Base-by-base conservation (phyloP, 1,140 invertebrate species). In the Rhizoglyphus robini region DNA sequence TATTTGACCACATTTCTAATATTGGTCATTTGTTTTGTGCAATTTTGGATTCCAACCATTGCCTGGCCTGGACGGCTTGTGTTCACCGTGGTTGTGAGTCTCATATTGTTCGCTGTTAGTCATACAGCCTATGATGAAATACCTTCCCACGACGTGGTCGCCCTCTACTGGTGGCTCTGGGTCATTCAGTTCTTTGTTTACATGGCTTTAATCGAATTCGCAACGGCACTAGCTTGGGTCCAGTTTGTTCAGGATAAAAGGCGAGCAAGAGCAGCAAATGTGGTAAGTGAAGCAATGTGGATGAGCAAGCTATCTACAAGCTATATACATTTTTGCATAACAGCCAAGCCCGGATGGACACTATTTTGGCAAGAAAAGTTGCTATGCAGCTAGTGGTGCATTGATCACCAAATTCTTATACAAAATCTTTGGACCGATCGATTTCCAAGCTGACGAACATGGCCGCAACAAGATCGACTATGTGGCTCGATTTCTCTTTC, bases 1-100 rank as follows among this genome's bases (percentile, higher is more conserved):
- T 71, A 69, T 51, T 58, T 64, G 23, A 70, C 70, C 1, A 70
- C 62, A 32, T 65, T 70, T 23, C 41, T 71, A 15, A 63, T 70
- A 3, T 65, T 70, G 1, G 57, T 64, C 13, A 70, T 67, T 61
- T 67, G 67, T n/a, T 71, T 70, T 38, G 59, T 69, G 8, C 65
- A 67, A 1, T 64, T 71, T 31, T 71, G 70, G 70, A 68, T 70
- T 29, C 69, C 69, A 3, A 65, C 65, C 2, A 47, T 66, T 31
- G 69, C 67, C 13, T 70, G 67, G 49, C 69, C 70, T n/a, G 70
- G 65, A 5, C 41, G 70, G 27, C 66, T 64, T n/a, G 34, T 64
- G 27, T 27, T 49, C 4, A 60, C 58, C 11, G 58, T 46, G 18
- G 27, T 46, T 3, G 11, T 11, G 13, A 34, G 15, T 4, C 8